Evolutionary conservation across 2,888 invertebrate species (phyloP).

Genomic region (Hybos culiciformis): DNA sequence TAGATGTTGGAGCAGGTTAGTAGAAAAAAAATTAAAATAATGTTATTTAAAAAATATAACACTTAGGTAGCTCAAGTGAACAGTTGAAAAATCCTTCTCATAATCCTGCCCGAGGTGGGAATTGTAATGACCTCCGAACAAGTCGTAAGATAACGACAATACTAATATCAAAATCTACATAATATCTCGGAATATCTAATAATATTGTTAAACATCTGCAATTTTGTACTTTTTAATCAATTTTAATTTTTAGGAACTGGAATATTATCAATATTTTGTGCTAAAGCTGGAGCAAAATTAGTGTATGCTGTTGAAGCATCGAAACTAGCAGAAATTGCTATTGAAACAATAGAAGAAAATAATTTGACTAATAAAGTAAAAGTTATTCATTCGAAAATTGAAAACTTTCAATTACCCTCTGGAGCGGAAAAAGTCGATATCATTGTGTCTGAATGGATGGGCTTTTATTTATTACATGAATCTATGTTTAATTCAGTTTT

Average conservation of each 20-base stretch:
- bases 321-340: constrained; percentile 48
- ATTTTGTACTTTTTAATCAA: too few species aligned
- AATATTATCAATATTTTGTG: constrained; percentile 80
- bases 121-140: too few species aligned
- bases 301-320: constrained; percentile 80
- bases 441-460: constrained; percentile 97
- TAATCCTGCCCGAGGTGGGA: too few species aligned
- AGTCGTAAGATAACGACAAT: too few species aligned
- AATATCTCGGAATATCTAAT: too few species aligned
- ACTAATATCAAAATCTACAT: too few species aligned
- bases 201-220: too few species aligned
- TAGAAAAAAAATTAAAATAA: too few species aligned
- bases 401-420: constrained; percentile 48
- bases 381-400: constrained; percentile 36
- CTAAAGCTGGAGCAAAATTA: constrained; percentile 71
- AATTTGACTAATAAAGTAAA: constrained; percentile 49
- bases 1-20: constrained; percentile 79
- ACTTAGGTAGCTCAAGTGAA: too few species aligned
- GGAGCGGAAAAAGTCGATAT: constrained; percentile 61
- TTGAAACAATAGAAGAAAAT: constrained; percentile 57
- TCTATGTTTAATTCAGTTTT: constrained; percentile 89
- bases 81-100: too few species aligned
- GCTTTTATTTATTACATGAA: constrained; percentile 87
- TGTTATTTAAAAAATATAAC: too few species aligned
- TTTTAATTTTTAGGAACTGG: too few species aligned